phyloP scores from a whole-genome alignment of 2,113 vertebrate genomes.

The Laticauda colubrina region DNA sequence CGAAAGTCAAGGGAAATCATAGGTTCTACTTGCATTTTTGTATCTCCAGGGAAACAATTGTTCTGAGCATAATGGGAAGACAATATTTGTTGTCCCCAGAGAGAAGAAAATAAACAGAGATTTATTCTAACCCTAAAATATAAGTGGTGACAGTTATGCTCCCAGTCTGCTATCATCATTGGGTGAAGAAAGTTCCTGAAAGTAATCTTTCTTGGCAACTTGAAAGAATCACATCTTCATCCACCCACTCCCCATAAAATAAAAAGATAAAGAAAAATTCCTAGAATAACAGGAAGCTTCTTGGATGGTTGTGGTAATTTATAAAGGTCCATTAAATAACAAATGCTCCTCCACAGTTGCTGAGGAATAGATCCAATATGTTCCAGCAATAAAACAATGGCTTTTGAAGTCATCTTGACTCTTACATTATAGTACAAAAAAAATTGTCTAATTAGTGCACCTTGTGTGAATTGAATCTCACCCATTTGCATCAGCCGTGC shows the following conservation, averaged over 20 bases:
- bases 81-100: background rate
- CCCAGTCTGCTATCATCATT: constrained; percentile 37
- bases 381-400: constrained; percentile 44
- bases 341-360: constrained; percentile 57
- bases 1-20: too few species aligned
- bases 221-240: constrained; percentile 11
- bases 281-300: constrained; percentile 45
- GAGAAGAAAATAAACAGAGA: constrained; percentile 9
- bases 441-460: constrained; percentile 58
- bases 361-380: constrained; percentile 51
- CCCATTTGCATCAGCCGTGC: constrained; percentile 27
- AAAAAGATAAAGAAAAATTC: constrained; percentile 32
- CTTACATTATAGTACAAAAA: constrained; percentile 35
- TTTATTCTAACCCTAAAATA: constrained; percentile 1
- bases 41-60: background rate
- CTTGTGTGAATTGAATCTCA: constrained; percentile 22
- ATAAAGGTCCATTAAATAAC: constrained; percentile 52
- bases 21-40: background rate
- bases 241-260: background rate
- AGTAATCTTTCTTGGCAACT: constrained; percentile 35
- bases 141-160: constrained; percentile 33
- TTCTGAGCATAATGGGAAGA: background rate
- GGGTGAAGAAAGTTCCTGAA: constrained; percentile 34
- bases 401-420: constrained; percentile 50
- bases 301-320: constrained; percentile 48